Percentiles rank a stretch among this genome's conserved stretches.
phyloP scores from a whole-genome alignment of 2,797 vertebrate species.

The Manis javanica region DNA sequence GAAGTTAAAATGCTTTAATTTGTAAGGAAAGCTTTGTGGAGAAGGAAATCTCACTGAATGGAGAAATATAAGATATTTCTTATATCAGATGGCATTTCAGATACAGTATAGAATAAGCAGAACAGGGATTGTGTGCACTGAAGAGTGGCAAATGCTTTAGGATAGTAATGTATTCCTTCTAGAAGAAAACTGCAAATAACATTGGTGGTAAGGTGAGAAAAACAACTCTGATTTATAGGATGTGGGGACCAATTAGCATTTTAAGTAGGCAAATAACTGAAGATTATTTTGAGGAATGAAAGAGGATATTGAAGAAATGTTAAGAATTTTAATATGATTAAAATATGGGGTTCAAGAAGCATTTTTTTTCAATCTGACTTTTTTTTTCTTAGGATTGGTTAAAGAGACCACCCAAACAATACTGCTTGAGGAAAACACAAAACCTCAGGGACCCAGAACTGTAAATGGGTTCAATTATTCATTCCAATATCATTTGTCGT shows the following conservation, averaged over 20 bases:
- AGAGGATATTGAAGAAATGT: neutral
- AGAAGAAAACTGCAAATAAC: neutral
- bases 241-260: neutral
- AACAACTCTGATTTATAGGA: neutral
- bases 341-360: neutral
- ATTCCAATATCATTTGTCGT: neutral
- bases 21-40: neutral
- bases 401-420: neutral
- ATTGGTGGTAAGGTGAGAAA: neutral
- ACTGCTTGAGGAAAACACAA: neutral
- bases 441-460: neutral
- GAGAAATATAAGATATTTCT: neutral
- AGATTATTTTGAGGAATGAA: neutral
- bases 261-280: neutral
- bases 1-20: neutral
- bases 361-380: neutral
- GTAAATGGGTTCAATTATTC: neutral
- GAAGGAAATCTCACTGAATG: neutral
- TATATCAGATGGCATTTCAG: neutral
- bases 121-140: neutral
- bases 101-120: neutral
- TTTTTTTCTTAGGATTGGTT: neutral
- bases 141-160: neutral
- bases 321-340: neutral
- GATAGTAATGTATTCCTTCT: neutral